Evolutionary conservation across 2,797 vertebrate species (phyloP).

Genomic region (Erithacus rubecula): DNA sequence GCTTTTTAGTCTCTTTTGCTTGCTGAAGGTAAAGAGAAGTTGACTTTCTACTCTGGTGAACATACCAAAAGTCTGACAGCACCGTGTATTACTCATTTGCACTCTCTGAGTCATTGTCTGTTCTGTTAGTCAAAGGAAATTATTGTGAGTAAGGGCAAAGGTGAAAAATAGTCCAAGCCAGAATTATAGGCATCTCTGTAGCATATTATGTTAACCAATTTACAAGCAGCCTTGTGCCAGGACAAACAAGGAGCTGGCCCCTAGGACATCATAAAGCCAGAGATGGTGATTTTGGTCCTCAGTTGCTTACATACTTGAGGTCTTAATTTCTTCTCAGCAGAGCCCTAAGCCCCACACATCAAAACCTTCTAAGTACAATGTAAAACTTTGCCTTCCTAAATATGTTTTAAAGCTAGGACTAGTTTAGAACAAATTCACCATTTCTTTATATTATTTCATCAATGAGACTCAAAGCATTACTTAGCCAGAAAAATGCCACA

Average conservation of each 20-base stretch:
- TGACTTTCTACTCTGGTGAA: background rate
- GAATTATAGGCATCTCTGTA: slow-evolving; percentile 32
- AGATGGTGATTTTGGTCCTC: slow-evolving; percentile 12
- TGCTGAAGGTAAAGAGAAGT: background rate
- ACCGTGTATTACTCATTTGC: slow-evolving; percentile 2
- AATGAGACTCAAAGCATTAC: background rate
- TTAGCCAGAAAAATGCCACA: background rate
- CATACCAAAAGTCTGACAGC: slow-evolving; percentile 6
- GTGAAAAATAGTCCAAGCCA: slow-evolving; percentile 22
- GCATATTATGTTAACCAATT: slow-evolving; percentile 46
- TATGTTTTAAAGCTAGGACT: background rate
- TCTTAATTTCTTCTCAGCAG: slow-evolving; percentile 26
- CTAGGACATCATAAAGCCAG: slow-evolving; percentile 8
- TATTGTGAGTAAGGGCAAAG: slow-evolving; percentile 47
- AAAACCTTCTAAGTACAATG: background rate
- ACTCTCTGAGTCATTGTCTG: slow-evolving; percentile 39
- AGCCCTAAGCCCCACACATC: background rate
- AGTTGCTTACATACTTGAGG: background rate
- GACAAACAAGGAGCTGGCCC: background rate
- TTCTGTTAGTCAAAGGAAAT: slow-evolving; percentile 58
- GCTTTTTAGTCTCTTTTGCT: background rate
- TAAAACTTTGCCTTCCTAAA: background rate
- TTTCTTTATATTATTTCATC: background rate
- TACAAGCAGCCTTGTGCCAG: slow-evolving; percentile 14
- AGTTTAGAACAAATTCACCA: background rate